Percentiles rank a stretch among this genome's conserved stretches.
phyloP scores from a whole-genome alignment of 1,140 invertebrate genomes.

The Zaprionus nigranus region DNA sequence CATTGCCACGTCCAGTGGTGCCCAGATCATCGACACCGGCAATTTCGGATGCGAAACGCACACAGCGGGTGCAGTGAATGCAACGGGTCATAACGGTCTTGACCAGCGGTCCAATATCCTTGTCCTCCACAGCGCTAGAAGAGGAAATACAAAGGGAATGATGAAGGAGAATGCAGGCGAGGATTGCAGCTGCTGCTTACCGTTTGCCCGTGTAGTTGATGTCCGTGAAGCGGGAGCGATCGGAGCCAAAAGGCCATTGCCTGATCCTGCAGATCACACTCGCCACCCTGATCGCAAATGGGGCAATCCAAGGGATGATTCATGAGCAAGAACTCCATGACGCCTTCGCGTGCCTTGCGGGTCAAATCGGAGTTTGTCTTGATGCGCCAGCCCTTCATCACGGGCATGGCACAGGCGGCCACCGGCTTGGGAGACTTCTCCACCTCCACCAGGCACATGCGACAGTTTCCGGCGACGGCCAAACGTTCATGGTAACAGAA shows the following conservation, averaged over 20 bases:
- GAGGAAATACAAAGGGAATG: background rate
- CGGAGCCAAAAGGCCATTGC: slow-evolving; percentile 99
- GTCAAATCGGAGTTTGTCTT: slow-evolving; percentile 99
- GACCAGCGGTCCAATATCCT: slow-evolving; percentile 98
- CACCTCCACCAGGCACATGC: slow-evolving; percentile 99
- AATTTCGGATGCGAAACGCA: slow-evolving; percentile 98
- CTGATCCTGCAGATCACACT: slow-evolving; percentile 99
- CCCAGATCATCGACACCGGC: slow-evolving; percentile 99
- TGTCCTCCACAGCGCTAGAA: slow-evolving; percentile 98
- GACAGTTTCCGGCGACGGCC: slow-evolving; percentile 98
- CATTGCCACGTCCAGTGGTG: slow-evolving; percentile 96
- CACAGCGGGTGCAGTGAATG: slow-evolving; percentile 99
- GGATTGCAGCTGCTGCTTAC: slow-evolving; percentile 83
- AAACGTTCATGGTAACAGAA: slow-evolving; percentile 99
- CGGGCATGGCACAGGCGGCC: slow-evolving; percentile 99
- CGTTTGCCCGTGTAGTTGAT: slow-evolving; percentile 97
- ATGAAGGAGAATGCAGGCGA: background rate
- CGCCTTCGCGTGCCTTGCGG: slow-evolving; percentile 97
- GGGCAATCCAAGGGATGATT: slow-evolving; percentile 99
- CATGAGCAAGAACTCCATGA: slow-evolving; percentile 99
- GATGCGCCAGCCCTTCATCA: slow-evolving; percentile 98
- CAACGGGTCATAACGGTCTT: slow-evolving; percentile 99
- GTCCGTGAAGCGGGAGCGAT: slow-evolving; percentile 97
- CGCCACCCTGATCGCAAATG: slow-evolving; percentile 99
- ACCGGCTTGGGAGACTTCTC: slow-evolving; percentile 97